These are phyloP conservation scores for Forbesichthys agassizii DNA, from an alignment of 2,113 vertebrate genomes.

Conservation along the genomic window DNA sequence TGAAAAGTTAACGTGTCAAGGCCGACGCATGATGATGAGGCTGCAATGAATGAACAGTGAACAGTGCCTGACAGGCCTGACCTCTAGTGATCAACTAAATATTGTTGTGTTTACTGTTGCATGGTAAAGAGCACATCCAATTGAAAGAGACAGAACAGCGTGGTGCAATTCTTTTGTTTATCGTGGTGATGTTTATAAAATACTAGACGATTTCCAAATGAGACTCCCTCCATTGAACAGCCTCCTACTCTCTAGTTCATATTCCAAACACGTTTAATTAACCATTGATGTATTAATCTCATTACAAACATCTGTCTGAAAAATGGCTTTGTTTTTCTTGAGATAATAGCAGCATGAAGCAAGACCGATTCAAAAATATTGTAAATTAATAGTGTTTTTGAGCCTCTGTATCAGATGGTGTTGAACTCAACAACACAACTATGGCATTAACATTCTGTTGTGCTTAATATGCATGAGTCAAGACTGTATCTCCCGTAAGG, in stretches of 20 bases:
- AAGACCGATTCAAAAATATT: not conserved
- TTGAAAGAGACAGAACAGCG: not conserved
- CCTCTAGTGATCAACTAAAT: not conserved
- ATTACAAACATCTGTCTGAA: no score
- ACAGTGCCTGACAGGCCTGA: not conserved
- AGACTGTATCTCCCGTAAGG: not conserved
- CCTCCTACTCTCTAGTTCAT: no score
- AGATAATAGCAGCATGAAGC: no score
- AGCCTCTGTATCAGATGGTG: not conserved
- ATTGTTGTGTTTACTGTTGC: not conserved
- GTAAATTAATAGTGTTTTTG: not conserved
- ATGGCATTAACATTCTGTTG: slow-evolving; percentile 1
- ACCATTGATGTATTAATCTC: no score
- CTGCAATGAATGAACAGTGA: not conserved
- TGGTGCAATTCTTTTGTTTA: no score
- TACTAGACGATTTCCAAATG: no score
- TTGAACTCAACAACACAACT: not conserved
- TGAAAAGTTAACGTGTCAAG: not conserved
- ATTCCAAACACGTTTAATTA: no score
- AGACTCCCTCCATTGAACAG: no score
- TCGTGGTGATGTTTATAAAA: no score
- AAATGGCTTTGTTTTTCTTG: no score
- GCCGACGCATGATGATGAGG: slow-evolving; percentile 12
- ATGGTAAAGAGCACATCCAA: not conserved
- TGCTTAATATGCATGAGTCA: not conserved